Percentiles rank a stretch among this genome's conserved stretches.
These are phyloP conservation scores for Macrostomum cliftonense DNA, from an alignment of 2,888 invertebrate genomes.

Conservation along the genomic window DNA sequence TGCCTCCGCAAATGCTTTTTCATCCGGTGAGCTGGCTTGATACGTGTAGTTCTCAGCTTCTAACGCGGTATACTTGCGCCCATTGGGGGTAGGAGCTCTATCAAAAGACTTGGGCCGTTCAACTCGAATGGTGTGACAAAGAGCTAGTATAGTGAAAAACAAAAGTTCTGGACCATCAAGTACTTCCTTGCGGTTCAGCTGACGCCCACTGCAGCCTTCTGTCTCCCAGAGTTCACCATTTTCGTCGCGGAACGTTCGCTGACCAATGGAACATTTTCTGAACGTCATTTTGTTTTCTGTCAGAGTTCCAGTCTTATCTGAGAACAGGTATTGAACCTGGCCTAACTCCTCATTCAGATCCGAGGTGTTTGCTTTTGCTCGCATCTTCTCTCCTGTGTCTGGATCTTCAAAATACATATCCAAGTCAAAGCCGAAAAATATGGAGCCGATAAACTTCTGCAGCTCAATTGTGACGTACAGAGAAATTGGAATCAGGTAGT, in stretches of 20 bases:
- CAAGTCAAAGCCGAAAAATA: conserved; percentile 56
- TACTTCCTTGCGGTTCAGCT: too few relatives aligned
- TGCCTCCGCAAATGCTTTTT: conserved; percentile 73
- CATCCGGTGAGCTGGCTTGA: conserved; percentile 61
- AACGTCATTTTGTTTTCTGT: conserved; percentile 69
- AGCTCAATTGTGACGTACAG: conserved; percentile 59
- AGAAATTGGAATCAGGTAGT: conserved; percentile 68
- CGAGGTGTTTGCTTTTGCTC: conserved; percentile 59
- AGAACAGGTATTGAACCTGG: conserved; percentile 59
- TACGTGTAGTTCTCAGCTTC: conserved; percentile 14
- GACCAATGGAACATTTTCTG: conserved; percentile 52
- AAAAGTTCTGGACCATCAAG: not conserved
- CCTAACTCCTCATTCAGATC: conserved; percentile 71
- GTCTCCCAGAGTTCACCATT: too few relatives aligned
- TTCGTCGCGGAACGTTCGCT: conserved; percentile 38
- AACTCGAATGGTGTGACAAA: conserved; percentile 11
- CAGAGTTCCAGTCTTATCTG: conserved; percentile 66
- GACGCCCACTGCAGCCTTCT: too few relatives aligned
- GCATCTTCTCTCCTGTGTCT: conserved; percentile 41
- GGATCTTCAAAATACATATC: conserved; percentile 37
- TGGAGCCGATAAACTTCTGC: conserved; percentile 47
- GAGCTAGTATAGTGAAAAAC: conserved; percentile 8
- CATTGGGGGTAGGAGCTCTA: too few relatives aligned
- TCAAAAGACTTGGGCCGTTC: too few relatives aligned
- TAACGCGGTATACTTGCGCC: too few relatives aligned